Percentiles rank a stretch among this genome's conserved stretches.
phyloP scores from a whole-genome alignment of 2,113 vertebrate species.

The Collichthys lucidus region DNA sequence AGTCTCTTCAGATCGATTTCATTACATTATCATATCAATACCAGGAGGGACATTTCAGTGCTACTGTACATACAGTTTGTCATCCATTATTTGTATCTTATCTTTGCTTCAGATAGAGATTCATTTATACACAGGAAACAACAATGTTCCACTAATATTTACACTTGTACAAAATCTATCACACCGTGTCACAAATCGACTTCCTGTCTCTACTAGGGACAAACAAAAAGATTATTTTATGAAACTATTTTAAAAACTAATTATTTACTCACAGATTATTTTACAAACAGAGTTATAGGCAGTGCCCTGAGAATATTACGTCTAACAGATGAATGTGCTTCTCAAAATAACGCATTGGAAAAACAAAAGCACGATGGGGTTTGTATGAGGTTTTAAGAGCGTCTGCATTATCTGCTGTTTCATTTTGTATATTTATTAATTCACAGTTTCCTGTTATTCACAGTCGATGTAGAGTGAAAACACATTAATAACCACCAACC shows the following conservation, averaged over 20 bases:
- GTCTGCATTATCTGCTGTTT: conserved; percentile 23
- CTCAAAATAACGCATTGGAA: conserved; percentile 37
- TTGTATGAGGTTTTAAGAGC: conserved; percentile 5
- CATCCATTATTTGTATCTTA: neutral
- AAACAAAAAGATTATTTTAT: conserved; percentile 25
- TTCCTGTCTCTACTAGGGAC: neutral
- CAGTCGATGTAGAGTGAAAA: conserved; percentile 39
- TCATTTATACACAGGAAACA: conserved; percentile 26
- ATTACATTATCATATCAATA: neutral
- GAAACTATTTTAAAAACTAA: conserved; percentile 53
- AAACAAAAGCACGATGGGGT: conserved; percentile 16
- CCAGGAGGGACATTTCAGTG: neutral
- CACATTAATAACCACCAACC: conserved; percentile 18
- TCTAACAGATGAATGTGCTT: conserved; percentile 34
- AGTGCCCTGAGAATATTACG: conserved; percentile 65
- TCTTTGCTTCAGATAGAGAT: neutral
- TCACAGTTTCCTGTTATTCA: conserved; percentile 68
- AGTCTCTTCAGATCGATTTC: neutral
- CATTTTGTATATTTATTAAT: conserved; percentile 32
- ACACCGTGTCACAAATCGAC: neutral
- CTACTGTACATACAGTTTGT: neutral
- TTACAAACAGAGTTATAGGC: conserved; percentile 46
- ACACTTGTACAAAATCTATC: conserved; percentile 1
- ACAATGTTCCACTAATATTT: conserved; percentile 4
- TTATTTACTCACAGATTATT: conserved; percentile 29